A percentile compares a stretch with the other conserved stretches of the same genome.
These are phyloP conservation scores for Chaunax sp. DNA, from an alignment of 2,797 vertebrate species.

Conservation along the genomic window DNA sequence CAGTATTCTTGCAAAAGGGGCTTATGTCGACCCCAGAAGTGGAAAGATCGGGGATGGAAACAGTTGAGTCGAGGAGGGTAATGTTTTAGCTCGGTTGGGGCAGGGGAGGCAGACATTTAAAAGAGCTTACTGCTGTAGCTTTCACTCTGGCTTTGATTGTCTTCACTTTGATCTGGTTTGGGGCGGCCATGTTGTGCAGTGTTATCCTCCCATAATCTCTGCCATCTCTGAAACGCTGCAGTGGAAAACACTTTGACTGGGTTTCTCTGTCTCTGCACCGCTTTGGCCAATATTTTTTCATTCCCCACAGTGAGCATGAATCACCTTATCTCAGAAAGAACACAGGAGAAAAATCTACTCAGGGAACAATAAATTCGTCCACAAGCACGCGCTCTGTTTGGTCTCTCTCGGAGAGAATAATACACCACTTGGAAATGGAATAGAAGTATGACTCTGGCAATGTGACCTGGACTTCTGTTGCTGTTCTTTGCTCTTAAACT, in stretches of 20 bases:
- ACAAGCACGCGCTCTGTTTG: constrained; percentile 1
- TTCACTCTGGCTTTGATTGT: constrained; percentile 84
- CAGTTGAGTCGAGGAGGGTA: constrained; percentile 69
- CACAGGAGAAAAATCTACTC: constrained; percentile 28
- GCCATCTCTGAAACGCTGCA: constrained; percentile 70
- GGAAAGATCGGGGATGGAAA: constrained; percentile 69
- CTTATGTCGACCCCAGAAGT: constrained; percentile 65
- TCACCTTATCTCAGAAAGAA: constrained; percentile 51
- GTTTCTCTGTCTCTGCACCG: constrained; percentile 39
- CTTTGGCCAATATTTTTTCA: constrained; percentile 44
- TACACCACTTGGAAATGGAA: constrained; percentile 37
- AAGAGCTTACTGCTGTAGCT: constrained; percentile 82
- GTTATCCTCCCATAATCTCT: constrained; percentile 79
- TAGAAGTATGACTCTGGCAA: constrained; percentile 32
- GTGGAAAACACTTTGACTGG: constrained; percentile 65
- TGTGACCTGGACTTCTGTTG: constrained; percentile 39
- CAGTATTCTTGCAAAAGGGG: constrained; percentile 54
- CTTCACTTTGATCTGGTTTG: constrained; percentile 82
- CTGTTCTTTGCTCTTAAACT: constrained; percentile 29
- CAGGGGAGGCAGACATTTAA: constrained; percentile 73
- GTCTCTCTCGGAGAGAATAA: constrained; percentile 22
- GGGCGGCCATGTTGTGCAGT: constrained; percentile 78
- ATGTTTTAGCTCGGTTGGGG: constrained; percentile 53
- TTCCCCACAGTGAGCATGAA: constrained; percentile 41
- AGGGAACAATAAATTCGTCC: constrained; percentile 10